Base-by-base conservation (phyloP, 1,140 invertebrate genomes). In the Helicoverpa zea region DNA sequence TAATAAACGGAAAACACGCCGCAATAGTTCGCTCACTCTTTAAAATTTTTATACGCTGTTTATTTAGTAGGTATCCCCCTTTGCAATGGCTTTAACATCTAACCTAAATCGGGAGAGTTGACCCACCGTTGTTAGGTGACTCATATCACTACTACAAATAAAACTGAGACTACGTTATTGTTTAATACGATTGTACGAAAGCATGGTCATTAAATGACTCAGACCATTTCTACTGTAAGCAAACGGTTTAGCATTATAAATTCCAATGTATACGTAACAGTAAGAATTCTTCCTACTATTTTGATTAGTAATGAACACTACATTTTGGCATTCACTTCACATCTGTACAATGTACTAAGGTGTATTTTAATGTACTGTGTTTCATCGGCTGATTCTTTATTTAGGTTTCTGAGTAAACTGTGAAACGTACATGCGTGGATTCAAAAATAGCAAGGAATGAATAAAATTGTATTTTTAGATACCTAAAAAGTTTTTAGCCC, bases 251-350 rank as follows among this genome's bases (percentile, higher is more conserved):
- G 10, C 43, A 49, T 49, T 43, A 14, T 5, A 49, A 11, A 23
- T 49, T 68, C 16, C 64, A 23, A 49, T 23, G 35, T 54, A 2
- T 51, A 30, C 66, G 49, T 70, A 52, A 70, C 30, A 1, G 35
- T 47, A 43, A 35, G 63, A 70, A 18, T 72, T 52, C 23, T 70
- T 70, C 23, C 30, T 51, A 72, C 23, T 64, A 64, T 64, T 54
- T 72, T 54, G 12, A 30, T 12, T 23, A 52, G 29, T 68, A 52
- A 70, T 72, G 18, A 12, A 11, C 30, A 23, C 10, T 54, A 54
- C 23, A 54, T 54, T 43, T 72, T 72, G 49, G 68, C 68, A 72
- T 30, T n/a, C 68, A 13, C 49, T 43, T 49, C 12, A 23, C 68
- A n/a, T 72, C 49, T 51, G 49, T 13, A 52, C 49, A 72, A 14